phyloP scores from a whole-genome alignment of 2,113 vertebrate species.

The Dromiciops gliroides region DNA sequence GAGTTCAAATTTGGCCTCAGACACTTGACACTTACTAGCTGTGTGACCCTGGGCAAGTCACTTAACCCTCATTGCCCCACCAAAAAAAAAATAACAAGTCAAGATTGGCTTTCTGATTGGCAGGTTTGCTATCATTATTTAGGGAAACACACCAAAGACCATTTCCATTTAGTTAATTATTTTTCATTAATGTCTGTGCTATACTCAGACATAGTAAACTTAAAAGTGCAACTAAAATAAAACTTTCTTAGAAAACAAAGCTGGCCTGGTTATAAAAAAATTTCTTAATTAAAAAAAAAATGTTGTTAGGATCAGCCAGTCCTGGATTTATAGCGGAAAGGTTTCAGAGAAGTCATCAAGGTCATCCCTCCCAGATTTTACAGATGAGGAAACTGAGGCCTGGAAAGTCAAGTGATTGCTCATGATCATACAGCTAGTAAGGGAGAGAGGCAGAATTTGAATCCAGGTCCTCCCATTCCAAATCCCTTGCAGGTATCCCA shows the following conservation, averaged over 20 bases:
- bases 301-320: not conserved
- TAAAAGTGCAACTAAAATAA: constrained; percentile 38
- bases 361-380: not conserved
- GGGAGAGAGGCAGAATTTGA: not conserved
- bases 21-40: too few relatives aligned
- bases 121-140: not conserved
- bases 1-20: too few relatives aligned
- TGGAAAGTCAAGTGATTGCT: not conserved
- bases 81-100: too few relatives aligned
- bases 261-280: not conserved
- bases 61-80: too few relatives aligned
- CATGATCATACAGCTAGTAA: not conserved
- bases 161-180: constrained; percentile 11
- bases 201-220: not conserved
- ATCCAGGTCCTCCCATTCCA: not conserved
- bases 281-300: too few relatives aligned
- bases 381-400: not conserved
- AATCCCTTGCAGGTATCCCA: not conserved
- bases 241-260: not conserved
- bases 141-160: not conserved
- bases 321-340: not conserved
- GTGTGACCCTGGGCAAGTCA: too few relatives aligned
- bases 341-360: not conserved
- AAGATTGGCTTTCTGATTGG: not conserved
- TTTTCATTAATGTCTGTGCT: not conserved